Conservation (phyloP, 30 jellyfish, hydroid and myxozoan genomes). For the Pseudorhiza aurosa region DNA sequence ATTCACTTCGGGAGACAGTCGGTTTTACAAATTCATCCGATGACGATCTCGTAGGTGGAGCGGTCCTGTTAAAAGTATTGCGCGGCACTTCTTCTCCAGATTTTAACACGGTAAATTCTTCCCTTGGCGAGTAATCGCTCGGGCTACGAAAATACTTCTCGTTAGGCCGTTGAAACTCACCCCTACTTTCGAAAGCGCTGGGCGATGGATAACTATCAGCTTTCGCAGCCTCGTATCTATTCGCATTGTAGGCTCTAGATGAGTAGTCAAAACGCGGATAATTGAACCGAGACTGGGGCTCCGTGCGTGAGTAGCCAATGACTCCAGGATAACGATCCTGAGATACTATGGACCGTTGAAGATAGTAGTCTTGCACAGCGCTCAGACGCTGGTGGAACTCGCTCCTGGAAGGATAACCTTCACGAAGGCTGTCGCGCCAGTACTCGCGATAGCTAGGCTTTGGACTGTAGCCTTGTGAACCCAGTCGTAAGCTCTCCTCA, state of each 20-base stretch:
- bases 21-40: conserved; percentile 69
- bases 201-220: conserved; percentile 34
- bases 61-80: conserved; percentile 9
- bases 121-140: conserved; percentile 42
- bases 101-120: conserved; percentile 23
- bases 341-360: conserved; percentile 49
- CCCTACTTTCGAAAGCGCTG: conserved; percentile 41
- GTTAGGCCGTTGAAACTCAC: conserved; percentile 42
- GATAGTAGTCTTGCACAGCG: conserved; percentile 47
- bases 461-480: conserved; percentile 65
- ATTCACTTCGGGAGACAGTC: conserved; percentile 53
- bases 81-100: conserved; percentile 46
- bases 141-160: conserved; percentile 58
- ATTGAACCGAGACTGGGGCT: conserved; percentile 46
- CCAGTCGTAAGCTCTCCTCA: conserved; percentile 59
- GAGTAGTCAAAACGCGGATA: conserved; percentile 70
- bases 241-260: conserved; percentile 34
- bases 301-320: conserved; percentile 56
- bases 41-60: conserved; percentile 26
- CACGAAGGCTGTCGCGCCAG: conserved; percentile 63
- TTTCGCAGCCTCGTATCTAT: conserved; percentile 37
- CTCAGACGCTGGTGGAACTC: conserved; percentile 43
- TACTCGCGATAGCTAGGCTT: conserved; percentile 61
- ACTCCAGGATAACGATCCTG: conserved; percentile 69
- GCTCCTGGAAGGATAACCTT: conserved; percentile 36